A percentile compares a stretch with the other conserved stretches of the same genome.
Conservation (phyloP, 2,888 invertebrate genomes). For the Cotesia congregata region DNA sequence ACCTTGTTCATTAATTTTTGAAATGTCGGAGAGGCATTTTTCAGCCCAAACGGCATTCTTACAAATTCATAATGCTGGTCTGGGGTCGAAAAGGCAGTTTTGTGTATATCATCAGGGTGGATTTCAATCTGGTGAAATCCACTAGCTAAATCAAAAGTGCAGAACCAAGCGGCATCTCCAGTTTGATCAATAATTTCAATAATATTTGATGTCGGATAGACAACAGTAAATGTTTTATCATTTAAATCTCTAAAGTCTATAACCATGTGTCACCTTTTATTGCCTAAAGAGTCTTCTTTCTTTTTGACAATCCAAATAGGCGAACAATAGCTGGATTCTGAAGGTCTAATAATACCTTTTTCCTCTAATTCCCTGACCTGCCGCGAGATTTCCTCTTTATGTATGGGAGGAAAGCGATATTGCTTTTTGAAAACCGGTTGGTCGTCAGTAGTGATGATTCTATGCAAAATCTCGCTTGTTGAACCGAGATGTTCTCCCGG, state of each 20-base stretch:
- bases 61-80: conserved; percentile 14
- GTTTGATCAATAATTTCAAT: no score
- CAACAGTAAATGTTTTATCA: no score
- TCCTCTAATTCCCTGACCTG: neutral
- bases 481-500: neutral
- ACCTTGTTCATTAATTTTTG: conserved; percentile 12
- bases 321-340: neutral
- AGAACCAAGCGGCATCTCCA: no score
- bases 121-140: neutral
- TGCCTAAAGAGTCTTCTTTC: neutral
- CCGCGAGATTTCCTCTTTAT: neutral
- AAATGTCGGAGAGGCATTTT: conserved; percentile 9
- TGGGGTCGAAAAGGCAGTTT: conserved; percentile 11
- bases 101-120: neutral
- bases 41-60: conserved; percentile 1
- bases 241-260: no score
- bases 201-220: no score
- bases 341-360: neutral
- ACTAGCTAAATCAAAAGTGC: neutral
- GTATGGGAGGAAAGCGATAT: conserved; percentile 2
- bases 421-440: neutral
- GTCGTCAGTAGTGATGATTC: conserved; percentile 2
- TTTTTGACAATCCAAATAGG: neutral
- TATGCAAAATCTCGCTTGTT: neutral
- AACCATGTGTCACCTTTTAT: no score